phyloP scores from a whole-genome alignment of 2,797 vertebrate species.

The Hylomyscus alleni region DNA sequence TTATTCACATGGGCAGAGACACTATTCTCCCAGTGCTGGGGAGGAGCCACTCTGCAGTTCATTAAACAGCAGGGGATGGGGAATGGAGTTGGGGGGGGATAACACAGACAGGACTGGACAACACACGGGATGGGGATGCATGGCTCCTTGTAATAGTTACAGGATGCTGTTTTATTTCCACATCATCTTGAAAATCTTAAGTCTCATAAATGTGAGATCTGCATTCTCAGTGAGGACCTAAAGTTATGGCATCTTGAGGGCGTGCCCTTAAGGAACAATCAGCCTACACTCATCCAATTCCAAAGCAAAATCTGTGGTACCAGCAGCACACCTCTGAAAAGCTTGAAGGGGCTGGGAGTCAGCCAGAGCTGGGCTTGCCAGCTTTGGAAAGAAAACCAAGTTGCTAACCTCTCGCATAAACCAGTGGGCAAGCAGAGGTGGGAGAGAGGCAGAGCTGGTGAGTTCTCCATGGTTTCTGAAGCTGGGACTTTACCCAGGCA shows the following conservation, averaged over 20 bases:
- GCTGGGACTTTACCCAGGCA: background rate
- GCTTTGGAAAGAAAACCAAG: background rate
- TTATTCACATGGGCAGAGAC: slow-evolving; percentile 87
- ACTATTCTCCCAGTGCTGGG: background rate
- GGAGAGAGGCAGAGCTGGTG: background rate
- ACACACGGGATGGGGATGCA: background rate
- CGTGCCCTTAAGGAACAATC: accelerated
- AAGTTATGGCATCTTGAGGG: background rate
- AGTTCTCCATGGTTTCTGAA: background rate
- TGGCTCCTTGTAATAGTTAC: accelerated
- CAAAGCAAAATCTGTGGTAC: background rate
- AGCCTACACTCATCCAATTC: accelerated
- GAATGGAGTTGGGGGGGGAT: too few species aligned
- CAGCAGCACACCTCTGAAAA: background rate
- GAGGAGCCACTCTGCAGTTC: background rate
- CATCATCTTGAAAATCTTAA: background rate
- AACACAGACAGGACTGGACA: too few species aligned
- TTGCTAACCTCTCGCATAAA: background rate
- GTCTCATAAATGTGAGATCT: background rate
- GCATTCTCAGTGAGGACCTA: background rate
- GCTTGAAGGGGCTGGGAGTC: too few species aligned
- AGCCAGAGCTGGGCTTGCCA: background rate
- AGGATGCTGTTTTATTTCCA: background rate
- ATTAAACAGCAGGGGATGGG: accelerated
- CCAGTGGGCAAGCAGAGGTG: background rate